Conservation (phyloP, 2,888 invertebrate species). For the Belgica antarctica region DNA sequence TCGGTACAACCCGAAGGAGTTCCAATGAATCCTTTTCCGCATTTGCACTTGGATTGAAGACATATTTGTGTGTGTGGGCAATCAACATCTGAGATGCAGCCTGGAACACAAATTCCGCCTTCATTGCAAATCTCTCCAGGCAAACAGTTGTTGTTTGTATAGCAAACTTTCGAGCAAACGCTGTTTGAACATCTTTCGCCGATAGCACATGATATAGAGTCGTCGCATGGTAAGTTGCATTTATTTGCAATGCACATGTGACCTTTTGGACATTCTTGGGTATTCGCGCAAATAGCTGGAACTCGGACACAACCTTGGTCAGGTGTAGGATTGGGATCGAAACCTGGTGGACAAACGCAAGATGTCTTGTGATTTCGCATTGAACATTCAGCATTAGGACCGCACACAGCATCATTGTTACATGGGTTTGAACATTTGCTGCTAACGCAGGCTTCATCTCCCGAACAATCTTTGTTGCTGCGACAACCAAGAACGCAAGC, state of each 20-base stretch:
- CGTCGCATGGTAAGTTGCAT: constrained; percentile 76
- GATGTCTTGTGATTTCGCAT: constrained; percentile 70
- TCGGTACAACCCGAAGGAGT: constrained; percentile 75
- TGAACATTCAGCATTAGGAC: constrained; percentile 79
- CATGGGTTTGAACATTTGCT: constrained; percentile 85
- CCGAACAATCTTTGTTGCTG: constrained; percentile 75
- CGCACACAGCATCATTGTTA: constrained; percentile 70
- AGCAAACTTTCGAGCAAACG: constrained; percentile 81
- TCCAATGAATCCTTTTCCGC: constrained; percentile 71
- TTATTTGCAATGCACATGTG: constrained; percentile 75
- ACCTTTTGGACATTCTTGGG: constrained; percentile 71
- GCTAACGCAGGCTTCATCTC: constrained; percentile 75
- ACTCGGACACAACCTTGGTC: constrained; percentile 86
- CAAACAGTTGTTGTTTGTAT: constrained; percentile 84
- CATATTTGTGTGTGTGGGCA: constrained; percentile 79
- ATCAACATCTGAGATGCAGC: constrained; percentile 78
- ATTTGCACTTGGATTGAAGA: constrained; percentile 70
- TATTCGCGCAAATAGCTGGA: constrained; percentile 66
- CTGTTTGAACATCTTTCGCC: constrained; percentile 80
- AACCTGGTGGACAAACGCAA: constrained; percentile 80
- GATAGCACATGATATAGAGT: constrained; percentile 71
- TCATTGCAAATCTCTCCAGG: constrained; percentile 84
- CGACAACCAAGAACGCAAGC: constrained; percentile 82
- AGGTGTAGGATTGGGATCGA: constrained; percentile 81
- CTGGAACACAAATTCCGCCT: constrained; percentile 73